A percentile compares a stretch with the other conserved stretches of the same genome.
These are phyloP conservation scores for Leptodactylus fallax DNA, from an alignment of 2,797 vertebrate genomes.

Conservation along the genomic window DNA sequence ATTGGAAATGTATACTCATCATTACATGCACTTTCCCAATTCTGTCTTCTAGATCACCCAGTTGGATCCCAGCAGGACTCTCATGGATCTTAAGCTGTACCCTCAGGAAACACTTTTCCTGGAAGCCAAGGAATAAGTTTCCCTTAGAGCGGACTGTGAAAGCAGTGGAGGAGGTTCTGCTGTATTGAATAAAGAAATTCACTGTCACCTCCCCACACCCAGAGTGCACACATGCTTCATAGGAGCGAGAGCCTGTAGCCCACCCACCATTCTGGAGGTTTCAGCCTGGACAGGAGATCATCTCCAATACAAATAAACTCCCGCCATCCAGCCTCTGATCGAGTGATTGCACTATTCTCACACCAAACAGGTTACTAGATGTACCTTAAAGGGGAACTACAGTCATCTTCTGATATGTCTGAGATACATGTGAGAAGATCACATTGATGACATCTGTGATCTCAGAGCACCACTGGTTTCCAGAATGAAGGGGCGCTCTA, in stretches of 20 bases:
- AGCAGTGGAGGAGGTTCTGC: slow-evolving; percentile 68
- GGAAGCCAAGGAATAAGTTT: slow-evolving; percentile 93
- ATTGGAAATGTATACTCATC: background rate
- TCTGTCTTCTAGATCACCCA: slow-evolving; percentile 87
- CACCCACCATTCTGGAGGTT: slow-evolving; percentile 77
- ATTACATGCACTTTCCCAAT: background rate
- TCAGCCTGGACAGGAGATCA: slow-evolving; percentile 66
- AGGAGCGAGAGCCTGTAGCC: slow-evolving; percentile 77
- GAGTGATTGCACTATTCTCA: slow-evolving; percentile 74
- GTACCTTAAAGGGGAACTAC: background rate
- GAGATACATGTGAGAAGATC: background rate
- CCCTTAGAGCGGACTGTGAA: slow-evolving; percentile 50
- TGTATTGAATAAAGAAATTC: slow-evolving; percentile 71
- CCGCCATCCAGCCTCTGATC: slow-evolving; percentile 72
- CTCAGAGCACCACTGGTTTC: background rate
- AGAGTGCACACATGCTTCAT: slow-evolving; percentile 79
- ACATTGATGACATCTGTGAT: background rate
- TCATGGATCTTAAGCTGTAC: slow-evolving; percentile 97
- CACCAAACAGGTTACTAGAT: slow-evolving; percentile 27
- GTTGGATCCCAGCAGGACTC: slow-evolving; percentile 89
- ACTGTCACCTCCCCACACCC: slow-evolving; percentile 82
- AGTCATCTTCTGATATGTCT: background rate
- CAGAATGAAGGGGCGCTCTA: background rate
- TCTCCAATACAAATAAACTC: slow-evolving; percentile 70
- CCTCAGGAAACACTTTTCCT: slow-evolving; percentile 99